phyloP scores from a whole-genome alignment of 2,888 invertebrate species.

The Octodonta nipae region DNA sequence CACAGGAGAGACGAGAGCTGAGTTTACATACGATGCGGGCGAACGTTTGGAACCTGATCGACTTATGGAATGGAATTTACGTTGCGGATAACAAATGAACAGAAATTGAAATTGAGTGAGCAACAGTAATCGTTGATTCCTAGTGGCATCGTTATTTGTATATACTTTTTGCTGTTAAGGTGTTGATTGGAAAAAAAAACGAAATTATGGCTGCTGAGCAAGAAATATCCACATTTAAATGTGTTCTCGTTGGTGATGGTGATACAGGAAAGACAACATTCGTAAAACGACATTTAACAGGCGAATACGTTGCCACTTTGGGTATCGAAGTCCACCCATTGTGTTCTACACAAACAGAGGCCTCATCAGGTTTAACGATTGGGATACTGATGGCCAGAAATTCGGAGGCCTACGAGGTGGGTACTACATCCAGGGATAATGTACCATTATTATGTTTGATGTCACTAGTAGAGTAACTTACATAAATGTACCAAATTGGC shows the following conservation, averaged over 20 bases:
- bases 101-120: too few relatives aligned
- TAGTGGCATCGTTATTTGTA: conserved; percentile 51
- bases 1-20: too few relatives aligned
- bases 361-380: conserved; percentile 94
- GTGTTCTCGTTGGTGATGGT: conserved; percentile 96
- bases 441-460: conserved; percentile 98
- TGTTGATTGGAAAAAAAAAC: background rate
- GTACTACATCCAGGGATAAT: conserved; percentile 95
- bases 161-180: conserved; percentile 35
- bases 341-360: conserved; percentile 97
- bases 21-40: too few relatives aligned
- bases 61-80: too few relatives aligned
- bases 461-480: conserved; percentile 98
- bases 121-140: conserved; percentile 56
- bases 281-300: conserved; percentile 97
- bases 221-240: conserved; percentile 89
- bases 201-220: conserved; percentile 54
- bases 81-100: too few relatives aligned
- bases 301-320: conserved; percentile 97
- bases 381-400: conserved; percentile 99
- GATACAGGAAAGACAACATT: conserved; percentile 99
- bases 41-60: too few relatives aligned
- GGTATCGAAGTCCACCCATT: conserved; percentile 99
- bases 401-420: conserved; percentile 98
- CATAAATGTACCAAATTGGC: conserved; percentile 99